phyloP scores from a whole-genome alignment of 2,888 invertebrate species.

The Agrotis puta region DNA sequence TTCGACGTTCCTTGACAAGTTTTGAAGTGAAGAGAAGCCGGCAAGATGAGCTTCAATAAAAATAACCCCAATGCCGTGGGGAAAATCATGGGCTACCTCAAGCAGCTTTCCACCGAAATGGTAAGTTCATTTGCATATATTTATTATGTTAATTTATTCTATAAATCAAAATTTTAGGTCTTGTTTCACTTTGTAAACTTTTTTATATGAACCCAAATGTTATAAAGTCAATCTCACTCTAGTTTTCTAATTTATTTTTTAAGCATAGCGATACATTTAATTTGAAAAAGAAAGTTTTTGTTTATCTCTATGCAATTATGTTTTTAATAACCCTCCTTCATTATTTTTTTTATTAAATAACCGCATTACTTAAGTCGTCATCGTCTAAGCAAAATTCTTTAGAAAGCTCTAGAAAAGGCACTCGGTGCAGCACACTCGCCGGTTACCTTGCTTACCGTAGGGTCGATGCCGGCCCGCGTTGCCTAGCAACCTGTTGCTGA shows the following conservation, averaged over 20 bases:
- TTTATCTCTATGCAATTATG: not conserved
- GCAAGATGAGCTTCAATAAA: constrained; percentile 90
- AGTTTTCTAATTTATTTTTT: constrained; percentile 3
- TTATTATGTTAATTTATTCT: not conserved
- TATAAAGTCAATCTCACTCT: constrained; percentile 3
- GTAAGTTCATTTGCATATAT: constrained; percentile 74
- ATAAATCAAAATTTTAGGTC: not conserved
- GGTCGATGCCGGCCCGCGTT: constrained; percentile 75
- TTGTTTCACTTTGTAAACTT: no score
- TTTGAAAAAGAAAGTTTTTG: not conserved
- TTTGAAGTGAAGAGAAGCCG: constrained; percentile 68
- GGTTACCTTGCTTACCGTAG: constrained; percentile 52
- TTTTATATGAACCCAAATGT: not conserved
- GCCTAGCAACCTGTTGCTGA: constrained; percentile 75
- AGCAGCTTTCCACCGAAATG: constrained; percentile 89
- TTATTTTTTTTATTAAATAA: not conserved
- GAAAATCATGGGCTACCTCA: constrained; percentile 89
- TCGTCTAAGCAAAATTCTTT: constrained; percentile 72
- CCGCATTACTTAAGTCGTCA: constrained; percentile 20
- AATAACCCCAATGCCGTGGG: constrained; percentile 89
- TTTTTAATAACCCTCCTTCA: not conserved
- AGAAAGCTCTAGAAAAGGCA: constrained; percentile 77
- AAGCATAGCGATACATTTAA: constrained; percentile 9
- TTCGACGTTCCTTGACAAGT: constrained; percentile 86
- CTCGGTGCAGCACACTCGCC: constrained; percentile 37